Percentiles rank a stretch among this genome's conserved stretches.
Conservation (phyloP, 2,797 vertebrate genomes). For the Sarcophilus harrisii region DNA sequence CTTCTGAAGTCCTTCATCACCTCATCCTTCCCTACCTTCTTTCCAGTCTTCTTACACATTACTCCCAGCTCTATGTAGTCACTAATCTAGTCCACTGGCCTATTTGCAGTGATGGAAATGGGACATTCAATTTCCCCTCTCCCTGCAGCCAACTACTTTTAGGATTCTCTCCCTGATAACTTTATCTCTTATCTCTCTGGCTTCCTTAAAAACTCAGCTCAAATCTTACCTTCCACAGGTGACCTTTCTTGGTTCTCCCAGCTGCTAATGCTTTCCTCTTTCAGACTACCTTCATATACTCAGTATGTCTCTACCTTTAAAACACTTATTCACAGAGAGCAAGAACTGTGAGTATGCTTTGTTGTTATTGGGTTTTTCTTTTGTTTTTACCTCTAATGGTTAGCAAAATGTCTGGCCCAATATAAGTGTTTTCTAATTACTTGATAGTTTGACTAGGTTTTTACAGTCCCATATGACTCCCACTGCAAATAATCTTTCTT, state of each 20-base stretch:
- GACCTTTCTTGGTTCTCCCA: neutral
- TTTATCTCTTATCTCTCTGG: neutral
- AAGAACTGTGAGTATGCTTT: neutral
- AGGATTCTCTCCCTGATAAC: neutral
- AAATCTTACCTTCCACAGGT: neutral
- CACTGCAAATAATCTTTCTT: neutral
- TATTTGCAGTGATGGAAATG: neutral
- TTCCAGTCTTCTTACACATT: neutral
- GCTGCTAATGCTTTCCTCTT: neutral
- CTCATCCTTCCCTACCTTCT: neutral
- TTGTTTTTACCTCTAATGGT: neutral
- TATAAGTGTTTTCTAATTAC: neutral
- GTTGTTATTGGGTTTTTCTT: neutral
- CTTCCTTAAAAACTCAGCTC: neutral
- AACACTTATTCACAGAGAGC: neutral
- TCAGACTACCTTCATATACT: neutral
- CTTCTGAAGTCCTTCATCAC: neutral
- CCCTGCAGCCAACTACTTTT: neutral
- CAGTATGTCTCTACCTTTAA: neutral
- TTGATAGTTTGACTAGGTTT: neutral
- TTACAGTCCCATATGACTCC: neutral
- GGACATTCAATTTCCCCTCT: neutral
- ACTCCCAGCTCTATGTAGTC: neutral
- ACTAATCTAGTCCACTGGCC: neutral
- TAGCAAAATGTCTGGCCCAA: neutral